Evolutionary conservation across 2,113 vertebrate species (phyloP).

Genomic region (Hydrochoerus hydrochaeris): DNA sequence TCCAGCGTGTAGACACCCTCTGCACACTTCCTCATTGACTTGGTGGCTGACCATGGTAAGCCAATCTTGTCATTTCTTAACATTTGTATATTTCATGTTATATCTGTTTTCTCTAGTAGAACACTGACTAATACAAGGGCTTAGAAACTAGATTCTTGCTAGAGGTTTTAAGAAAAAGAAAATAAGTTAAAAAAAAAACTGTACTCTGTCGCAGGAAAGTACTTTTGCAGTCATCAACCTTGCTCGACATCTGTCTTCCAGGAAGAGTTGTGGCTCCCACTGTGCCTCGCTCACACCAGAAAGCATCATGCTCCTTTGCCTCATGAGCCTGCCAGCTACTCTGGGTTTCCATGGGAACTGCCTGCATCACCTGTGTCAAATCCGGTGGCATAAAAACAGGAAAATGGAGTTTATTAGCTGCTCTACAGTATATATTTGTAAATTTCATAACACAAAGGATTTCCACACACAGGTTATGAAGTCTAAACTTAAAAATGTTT

Average conservation of each 20-base stretch:
- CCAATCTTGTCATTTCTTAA: too few species aligned
- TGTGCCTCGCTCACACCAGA: not conserved
- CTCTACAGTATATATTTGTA: not conserved
- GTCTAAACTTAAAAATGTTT: not conserved
- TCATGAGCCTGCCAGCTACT: not conserved
- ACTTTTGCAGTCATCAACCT: too few species aligned
- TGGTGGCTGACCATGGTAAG: too few species aligned
- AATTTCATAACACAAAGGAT: not conserved
- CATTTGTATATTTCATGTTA: too few species aligned
- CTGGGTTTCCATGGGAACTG: not conserved
- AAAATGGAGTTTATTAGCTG: not conserved
- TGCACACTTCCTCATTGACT: too few species aligned
- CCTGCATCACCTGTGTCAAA: not conserved
- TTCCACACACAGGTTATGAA: not conserved
- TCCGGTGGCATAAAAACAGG: not conserved
- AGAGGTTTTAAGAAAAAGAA: not conserved
- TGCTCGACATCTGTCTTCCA: not conserved
- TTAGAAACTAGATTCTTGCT: not conserved
- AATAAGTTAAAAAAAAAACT: not conserved
- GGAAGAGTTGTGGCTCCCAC: not conserved
- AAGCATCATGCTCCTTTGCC: not conserved
- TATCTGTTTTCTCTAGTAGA: too few species aligned
- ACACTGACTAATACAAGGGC: too few species aligned
- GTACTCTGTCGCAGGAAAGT: not conserved
- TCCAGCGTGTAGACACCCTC: too few species aligned